Base-by-base conservation (phyloP, 2,113 vertebrate genomes). In the Lonchura striata region DNA sequence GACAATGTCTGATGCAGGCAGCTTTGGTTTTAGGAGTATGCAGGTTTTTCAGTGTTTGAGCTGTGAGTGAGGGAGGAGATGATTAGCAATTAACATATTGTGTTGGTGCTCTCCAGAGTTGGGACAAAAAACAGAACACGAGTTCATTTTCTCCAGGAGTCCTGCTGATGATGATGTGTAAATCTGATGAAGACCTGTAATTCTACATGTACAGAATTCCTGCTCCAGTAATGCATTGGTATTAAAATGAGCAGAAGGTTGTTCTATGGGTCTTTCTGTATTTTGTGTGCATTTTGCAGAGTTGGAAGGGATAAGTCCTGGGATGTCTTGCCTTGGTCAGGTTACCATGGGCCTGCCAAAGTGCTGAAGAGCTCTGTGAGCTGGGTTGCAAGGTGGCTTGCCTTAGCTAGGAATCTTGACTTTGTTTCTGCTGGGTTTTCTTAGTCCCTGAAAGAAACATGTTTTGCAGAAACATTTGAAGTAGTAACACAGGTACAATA, bases 231-330 rank as follows among this genome's bases (percentile, higher is more conserved):
- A 20, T 1, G 5, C 13, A 6, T 12, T 49, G 39, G 11, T 59
- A 22, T 31, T 93, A 54, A 92, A 70, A 42, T 2, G 27, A 75
- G 56, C 31, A 47, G 33, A 56, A 79, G 74, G 8, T 74, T 74
- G 59, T 79, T 74, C 22, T 61, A 7, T 59, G 61, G 33, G 31
- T 66, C 87, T 57, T 83, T 20, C 49, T 83, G 70, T 69, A 52
- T 89, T 88, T 82, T 57, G 18, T 56, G n/a, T 85, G 50, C 39
- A 54, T 96, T 93, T 79, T 96, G 60, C 46, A 28, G 53, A 87
- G 61, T 64, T 3, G 18, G 82, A 89, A 72, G 74, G 85, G 75
- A 86, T 15, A 54, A 53, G 54, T 92, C 44, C 49, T 64, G 60
- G 18, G 46, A 13, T 68, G 5, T 39, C 17, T 52, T 5, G 3